phyloP scores from a whole-genome alignment of 1,140 invertebrate species.

The Oppia nitens region DNA sequence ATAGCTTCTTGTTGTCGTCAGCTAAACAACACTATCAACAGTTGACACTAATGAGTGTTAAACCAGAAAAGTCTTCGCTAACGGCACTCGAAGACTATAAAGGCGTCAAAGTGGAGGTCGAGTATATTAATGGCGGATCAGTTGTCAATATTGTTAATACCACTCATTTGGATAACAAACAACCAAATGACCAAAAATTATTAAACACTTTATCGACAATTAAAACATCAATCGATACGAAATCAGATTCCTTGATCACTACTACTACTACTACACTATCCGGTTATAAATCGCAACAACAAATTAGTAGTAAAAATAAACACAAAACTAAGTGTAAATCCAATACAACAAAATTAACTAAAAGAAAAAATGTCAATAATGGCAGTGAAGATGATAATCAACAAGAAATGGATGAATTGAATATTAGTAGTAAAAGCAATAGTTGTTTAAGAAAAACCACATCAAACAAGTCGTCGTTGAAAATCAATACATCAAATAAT shows the following conservation, averaged over 20 bases:
- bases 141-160: not conserved
- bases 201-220: too few relatives aligned
- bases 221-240: not conserved
- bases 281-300: too few relatives aligned
- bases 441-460: not conserved
- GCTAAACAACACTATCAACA: slow-evolving; percentile 8
- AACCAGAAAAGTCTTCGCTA: not conserved
- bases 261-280: too few relatives aligned
- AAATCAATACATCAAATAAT: too few relatives aligned
- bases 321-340: not conserved
- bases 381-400: too few relatives aligned
- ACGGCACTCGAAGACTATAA: slow-evolving; percentile 3
- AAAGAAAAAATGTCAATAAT: not conserved
- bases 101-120: slow-evolving; percentile 2
- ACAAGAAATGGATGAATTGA: too few relatives aligned
- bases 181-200: not conserved
- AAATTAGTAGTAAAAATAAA: not conserved
- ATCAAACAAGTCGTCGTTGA: not conserved
- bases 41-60: slow-evolving; percentile 13
- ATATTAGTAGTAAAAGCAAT: not conserved
- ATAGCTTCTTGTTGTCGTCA: too few relatives aligned
- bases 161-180: not conserved
- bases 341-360: too few relatives aligned
- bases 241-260: not conserved
- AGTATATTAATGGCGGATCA: not conserved